Percentiles rank a stretch among this genome's conserved stretches.
Conservation (phyloP, 2,888 invertebrate genomes). For the Andrena flavipes region DNA sequence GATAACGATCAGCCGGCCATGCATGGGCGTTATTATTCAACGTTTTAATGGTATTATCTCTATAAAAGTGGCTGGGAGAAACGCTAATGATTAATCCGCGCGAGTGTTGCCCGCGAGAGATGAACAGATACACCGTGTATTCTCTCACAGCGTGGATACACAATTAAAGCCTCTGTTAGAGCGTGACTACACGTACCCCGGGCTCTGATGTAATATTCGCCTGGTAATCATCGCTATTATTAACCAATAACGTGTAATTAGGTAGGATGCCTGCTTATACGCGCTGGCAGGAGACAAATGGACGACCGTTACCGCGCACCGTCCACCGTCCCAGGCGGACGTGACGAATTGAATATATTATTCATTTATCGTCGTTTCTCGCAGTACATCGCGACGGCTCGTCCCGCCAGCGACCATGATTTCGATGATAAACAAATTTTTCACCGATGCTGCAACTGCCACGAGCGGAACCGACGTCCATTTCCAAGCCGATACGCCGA, state of each 20-base stretch:
- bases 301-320: constrained; percentile 49
- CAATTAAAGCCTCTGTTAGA: constrained; percentile 70
- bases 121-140: constrained; percentile 67
- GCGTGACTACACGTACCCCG: constrained; percentile 45
- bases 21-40: constrained; percentile 59
- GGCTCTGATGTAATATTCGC: constrained; percentile 62
- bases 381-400: background rate
- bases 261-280: constrained; percentile 53
- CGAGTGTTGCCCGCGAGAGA: constrained; percentile 51
- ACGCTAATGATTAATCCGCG: constrained; percentile 65
- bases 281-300: constrained; percentile 65
- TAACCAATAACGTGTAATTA: constrained; percentile 73
- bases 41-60: constrained; percentile 61
- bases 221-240: constrained; percentile 73
- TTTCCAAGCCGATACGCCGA: constrained; percentile 1
- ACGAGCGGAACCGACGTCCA: background rate
- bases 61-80: constrained; percentile 61
- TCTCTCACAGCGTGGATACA: constrained; percentile 61
- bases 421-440: constrained; percentile 42
- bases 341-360: constrained; percentile 34
- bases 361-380: constrained; percentile 27
- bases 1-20: constrained; percentile 53
- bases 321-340: constrained; percentile 16
- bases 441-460: background rate
- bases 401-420: constrained; percentile 11